Percentiles rank a stretch among this genome's conserved stretches.
These are phyloP conservation scores for Eolophus roseicapilla DNA, from an alignment of 2,113 vertebrate species.

Conservation along the genomic window DNA sequence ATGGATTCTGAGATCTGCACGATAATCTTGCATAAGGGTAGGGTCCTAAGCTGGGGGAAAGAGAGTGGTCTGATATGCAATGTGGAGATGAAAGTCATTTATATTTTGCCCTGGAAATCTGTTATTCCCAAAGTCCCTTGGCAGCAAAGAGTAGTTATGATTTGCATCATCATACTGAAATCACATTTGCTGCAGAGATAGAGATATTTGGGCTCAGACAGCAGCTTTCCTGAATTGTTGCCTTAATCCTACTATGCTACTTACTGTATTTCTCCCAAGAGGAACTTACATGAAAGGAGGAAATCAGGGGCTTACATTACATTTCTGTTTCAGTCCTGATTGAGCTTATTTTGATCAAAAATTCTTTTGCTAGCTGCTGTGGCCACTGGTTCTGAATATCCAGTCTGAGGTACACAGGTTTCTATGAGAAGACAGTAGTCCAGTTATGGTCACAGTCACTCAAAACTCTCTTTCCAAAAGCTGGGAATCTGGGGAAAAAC, in stretches of 20 bases:
- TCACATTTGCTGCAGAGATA: not conserved
- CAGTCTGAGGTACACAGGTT: not conserved
- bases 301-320: not conserved
- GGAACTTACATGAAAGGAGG: not conserved
- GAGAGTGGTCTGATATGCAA: not conserved
- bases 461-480: not conserved
- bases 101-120: not conserved
- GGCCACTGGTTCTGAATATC: not conserved
- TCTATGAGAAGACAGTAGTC: not conserved
- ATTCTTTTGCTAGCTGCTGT: not conserved
- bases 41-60: rapidly evolving
- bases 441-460: not conserved
- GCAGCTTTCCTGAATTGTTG: not conserved
- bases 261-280: not conserved
- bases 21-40: not conserved
- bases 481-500: not conserved
- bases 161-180: not conserved
- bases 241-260: not conserved
- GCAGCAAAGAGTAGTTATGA: not conserved
- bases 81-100: not conserved
- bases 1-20: not conserved
- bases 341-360: not conserved
- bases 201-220: not conserved
- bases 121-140: not conserved
- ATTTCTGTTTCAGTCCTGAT: not conserved